Percentiles rank a stretch among this genome's conserved stretches.
Conservation (phyloP, 2,113 vertebrate species). For the Anarrhichthys ocellatus region DNA sequence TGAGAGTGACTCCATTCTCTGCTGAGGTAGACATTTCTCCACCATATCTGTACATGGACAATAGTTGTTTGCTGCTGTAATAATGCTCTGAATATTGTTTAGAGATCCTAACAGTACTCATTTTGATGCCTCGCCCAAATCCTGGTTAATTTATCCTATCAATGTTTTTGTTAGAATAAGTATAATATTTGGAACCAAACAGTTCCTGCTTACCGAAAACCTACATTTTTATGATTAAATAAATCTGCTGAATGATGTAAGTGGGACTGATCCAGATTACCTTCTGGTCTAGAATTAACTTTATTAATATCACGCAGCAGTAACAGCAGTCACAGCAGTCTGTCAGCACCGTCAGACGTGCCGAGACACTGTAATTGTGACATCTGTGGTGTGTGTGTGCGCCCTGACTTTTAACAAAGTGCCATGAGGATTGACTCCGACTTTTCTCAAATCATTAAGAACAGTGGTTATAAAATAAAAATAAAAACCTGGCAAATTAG, state of each 20-base stretch:
- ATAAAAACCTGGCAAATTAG: too few relatives aligned
- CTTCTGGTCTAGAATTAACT: not conserved
- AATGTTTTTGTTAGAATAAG: not conserved
- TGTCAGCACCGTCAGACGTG: slow-evolving; percentile 1
- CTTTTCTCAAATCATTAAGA: not conserved
- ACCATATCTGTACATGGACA: too few relatives aligned
- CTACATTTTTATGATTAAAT: not conserved
- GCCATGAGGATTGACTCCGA: not conserved
- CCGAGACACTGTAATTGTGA: not conserved
- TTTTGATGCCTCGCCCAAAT: too few relatives aligned
- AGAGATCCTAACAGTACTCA: too few relatives aligned
- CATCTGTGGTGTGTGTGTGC: not conserved
- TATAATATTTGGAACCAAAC: not conserved
- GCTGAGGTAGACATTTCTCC: too few relatives aligned
- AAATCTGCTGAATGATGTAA: not conserved
- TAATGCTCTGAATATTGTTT: too few relatives aligned
- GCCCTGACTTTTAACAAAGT: not conserved
- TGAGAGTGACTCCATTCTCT: too few relatives aligned
- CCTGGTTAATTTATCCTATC: not conserved
- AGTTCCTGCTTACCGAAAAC: not conserved
- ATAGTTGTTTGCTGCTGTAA: too few relatives aligned
- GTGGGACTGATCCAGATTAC: not conserved
- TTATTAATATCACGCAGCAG: slow-evolving; percentile 17
- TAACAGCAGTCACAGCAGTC: slow-evolving; percentile 15
- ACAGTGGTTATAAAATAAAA: not conserved